Conservation (phyloP, 2,797 vertebrate genomes). For the Coreius guichenoti region DNA sequence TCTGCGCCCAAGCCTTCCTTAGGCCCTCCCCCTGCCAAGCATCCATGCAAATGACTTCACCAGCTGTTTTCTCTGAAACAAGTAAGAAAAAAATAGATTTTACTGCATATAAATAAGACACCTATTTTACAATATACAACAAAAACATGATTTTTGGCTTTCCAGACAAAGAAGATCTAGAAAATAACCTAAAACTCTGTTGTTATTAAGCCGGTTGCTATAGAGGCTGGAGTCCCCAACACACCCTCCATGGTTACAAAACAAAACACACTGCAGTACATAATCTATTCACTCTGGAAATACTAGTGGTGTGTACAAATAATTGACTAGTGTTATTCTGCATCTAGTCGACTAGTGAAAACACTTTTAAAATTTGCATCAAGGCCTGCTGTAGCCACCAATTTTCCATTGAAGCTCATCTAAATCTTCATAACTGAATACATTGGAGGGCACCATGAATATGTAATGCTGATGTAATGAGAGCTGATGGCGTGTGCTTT, state of each 20-base stretch:
- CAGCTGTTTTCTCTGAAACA: conserved; percentile 79
- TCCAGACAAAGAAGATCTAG: neutral
- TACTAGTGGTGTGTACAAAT: neutral
- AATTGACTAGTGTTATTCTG: neutral
- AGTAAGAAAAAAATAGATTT: conserved; percentile 6
- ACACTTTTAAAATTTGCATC: neutral
- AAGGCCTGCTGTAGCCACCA: neutral
- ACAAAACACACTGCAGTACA: conserved; percentile 6
- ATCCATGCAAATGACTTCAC: conserved; percentile 84
- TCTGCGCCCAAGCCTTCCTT: conserved; percentile 85
- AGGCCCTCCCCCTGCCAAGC: conserved; percentile 77
- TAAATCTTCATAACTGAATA: conserved; percentile 5
- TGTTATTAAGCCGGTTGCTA: conserved; percentile 46
- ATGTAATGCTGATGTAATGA: conserved; percentile 17
- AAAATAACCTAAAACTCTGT: conserved; percentile 10
- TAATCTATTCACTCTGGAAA: neutral
- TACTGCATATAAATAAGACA: neutral
- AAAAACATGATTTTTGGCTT: conserved; percentile 3
- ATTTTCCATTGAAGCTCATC: neutral
- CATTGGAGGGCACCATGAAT: neutral
- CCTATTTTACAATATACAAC: neutral
- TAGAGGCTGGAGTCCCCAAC: neutral
- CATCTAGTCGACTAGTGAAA: neutral
- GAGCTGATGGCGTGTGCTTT: neutral
- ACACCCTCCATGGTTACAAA: conserved; percentile 52